Evolutionary conservation across 1,140 invertebrate species (phyloP).

Genomic region (Protaetia brevitarsis): DNA sequence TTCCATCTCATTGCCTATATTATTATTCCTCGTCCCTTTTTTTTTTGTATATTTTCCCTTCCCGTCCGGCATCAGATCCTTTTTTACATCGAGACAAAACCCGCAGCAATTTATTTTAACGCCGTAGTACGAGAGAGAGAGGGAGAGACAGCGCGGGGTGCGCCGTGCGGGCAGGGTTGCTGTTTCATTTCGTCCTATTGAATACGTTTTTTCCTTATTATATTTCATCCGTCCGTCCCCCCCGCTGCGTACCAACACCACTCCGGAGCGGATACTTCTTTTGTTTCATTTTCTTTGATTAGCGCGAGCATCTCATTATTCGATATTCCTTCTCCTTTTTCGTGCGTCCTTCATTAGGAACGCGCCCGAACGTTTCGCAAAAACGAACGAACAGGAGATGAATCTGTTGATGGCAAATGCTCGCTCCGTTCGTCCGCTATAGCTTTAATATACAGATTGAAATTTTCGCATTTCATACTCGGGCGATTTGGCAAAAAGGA

Average conservation of each 20-base stretch:
- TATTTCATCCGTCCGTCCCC: constrained; percentile 5
- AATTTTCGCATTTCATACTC: too few species aligned
- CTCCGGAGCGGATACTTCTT: constrained; percentile 5
- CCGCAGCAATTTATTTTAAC: constrained; percentile 8
- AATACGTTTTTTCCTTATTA: background rate
- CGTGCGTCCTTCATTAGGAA: background rate
- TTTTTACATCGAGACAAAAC: constrained; percentile 4
- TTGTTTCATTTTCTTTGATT: constrained; percentile 16
- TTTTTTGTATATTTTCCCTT: too few species aligned
- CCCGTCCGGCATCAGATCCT: background rate
- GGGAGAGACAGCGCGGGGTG: too few species aligned
- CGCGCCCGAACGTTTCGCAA: background rate
- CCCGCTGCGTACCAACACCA: too few species aligned
- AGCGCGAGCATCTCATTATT: constrained; percentile 15
- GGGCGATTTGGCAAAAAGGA: too few species aligned
- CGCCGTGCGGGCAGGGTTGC: too few species aligned
- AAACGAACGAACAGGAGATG: background rate
- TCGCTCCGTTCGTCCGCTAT: too few species aligned
- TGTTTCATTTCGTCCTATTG: constrained; percentile 14
- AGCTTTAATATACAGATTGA: too few species aligned
- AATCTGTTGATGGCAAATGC: too few species aligned
- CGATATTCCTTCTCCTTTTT: constrained; percentile 2
- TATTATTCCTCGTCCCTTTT: background rate
- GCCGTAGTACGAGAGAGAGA: background rate
- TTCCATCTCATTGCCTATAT: constrained; percentile 13